These are phyloP conservation scores for Tokudaia tokunoshimensis DNA, from an alignment of 2,797 vertebrate genomes.

Conservation along the genomic window DNA sequence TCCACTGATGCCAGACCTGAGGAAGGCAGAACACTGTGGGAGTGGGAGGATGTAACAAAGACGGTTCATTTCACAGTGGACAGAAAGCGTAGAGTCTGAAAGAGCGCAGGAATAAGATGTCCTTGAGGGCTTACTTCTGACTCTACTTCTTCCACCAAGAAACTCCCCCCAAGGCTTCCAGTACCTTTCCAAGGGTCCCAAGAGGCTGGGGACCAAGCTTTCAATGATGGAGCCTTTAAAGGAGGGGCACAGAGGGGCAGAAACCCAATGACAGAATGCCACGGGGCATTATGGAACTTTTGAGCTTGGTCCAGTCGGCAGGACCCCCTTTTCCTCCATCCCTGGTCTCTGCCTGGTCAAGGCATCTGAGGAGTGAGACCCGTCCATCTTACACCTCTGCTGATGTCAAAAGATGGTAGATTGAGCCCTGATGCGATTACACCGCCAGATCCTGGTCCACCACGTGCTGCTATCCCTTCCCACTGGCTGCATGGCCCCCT, in stretches of 20 bases:
- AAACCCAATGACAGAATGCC: background rate
- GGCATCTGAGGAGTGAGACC: background rate
- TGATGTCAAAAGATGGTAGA: background rate
- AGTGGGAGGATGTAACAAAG: background rate
- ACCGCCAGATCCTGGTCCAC: background rate
- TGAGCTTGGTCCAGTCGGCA: background rate
- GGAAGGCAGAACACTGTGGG: background rate
- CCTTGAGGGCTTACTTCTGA: background rate
- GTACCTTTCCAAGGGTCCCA: background rate
- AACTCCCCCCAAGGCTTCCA: background rate
- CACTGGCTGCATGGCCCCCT: background rate
- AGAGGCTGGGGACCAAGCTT: background rate
- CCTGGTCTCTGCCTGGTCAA: background rate
- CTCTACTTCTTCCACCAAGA: background rate
- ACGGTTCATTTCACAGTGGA: background rate
- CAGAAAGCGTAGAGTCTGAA: background rate
- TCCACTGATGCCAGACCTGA: background rate
- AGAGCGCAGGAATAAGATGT: background rate
- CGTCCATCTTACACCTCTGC: background rate
- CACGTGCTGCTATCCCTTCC: background rate
- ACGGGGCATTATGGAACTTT: background rate
- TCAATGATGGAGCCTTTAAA: background rate
- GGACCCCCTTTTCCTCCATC: background rate
- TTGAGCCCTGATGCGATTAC: too few relatives aligned
- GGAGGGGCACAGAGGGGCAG: background rate